phyloP scores from a whole-genome alignment of 2,797 vertebrate genomes.

The Oophaga sylvatica region DNA sequence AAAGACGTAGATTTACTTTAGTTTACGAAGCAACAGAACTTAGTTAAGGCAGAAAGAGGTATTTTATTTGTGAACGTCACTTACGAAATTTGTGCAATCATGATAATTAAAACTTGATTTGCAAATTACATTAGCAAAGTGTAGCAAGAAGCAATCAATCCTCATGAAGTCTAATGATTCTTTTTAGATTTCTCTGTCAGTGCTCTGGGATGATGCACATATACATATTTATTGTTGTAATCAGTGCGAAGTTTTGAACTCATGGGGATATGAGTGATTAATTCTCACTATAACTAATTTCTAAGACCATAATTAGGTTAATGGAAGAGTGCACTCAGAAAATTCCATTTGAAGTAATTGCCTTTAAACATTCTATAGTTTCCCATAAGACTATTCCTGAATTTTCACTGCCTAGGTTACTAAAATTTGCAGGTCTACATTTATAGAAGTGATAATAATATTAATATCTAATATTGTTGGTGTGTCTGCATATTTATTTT shows the following conservation, averaged over 20 bases:
- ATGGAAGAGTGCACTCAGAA: not conserved
- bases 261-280: slow-evolving; percentile 15
- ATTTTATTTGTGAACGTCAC: slow-evolving; percentile 29
- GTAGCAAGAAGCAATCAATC: slow-evolving; percentile 58
- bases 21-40: not conserved
- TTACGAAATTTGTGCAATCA: slow-evolving; percentile 42
- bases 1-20: not conserved
- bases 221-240: slow-evolving; percentile 59
- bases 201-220: slow-evolving; percentile 40
- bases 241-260: slow-evolving; percentile 43
- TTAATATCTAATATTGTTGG: not conserved
- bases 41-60: slow-evolving; percentile 22
- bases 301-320: slow-evolving; percentile 44
- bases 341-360: slow-evolving; percentile 9
- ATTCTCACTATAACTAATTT: slow-evolving; percentile 23
- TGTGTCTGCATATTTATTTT: not conserved
- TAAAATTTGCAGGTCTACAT: too few species aligned
- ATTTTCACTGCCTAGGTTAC: not conserved
- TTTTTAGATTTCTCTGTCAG: slow-evolving; percentile 51
- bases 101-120: slow-evolving; percentile 59
- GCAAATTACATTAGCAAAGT: slow-evolving; percentile 59
- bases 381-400: not conserved
- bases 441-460: not conserved
- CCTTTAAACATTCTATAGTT: not conserved
- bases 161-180: slow-evolving; percentile 56